Percentiles rank a stretch among this genome's conserved stretches.
These are phyloP conservation scores for Lagria hirta DNA, from an alignment of 2,888 invertebrate species.

Conservation along the genomic window DNA sequence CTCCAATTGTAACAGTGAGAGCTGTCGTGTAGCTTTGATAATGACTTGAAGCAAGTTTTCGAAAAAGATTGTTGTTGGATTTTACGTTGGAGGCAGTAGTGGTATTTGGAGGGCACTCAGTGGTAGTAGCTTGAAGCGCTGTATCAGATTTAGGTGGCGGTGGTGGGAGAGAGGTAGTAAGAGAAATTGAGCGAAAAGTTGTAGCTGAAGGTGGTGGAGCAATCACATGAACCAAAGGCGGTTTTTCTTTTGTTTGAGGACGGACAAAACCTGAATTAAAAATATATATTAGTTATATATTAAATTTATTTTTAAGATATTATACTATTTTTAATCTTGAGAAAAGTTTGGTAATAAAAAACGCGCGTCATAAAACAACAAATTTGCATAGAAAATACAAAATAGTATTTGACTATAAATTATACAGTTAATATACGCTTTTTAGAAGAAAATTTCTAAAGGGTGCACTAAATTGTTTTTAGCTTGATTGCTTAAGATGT, in stretches of 20 bases:
- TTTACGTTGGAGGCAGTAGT: slow-evolving; percentile 53
- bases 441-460: too few relatives aligned
- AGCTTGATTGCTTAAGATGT: too few relatives aligned
- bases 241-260: slow-evolving; percentile 70
- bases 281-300: slow-evolving; percentile 11
- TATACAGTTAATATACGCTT: too few relatives aligned
- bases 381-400: too few relatives aligned
- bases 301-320: too few relatives aligned
- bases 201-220: slow-evolving; percentile 52
- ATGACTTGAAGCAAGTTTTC: slow-evolving; percentile 77
- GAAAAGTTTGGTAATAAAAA: too few relatives aligned
- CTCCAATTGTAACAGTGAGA: slow-evolving; percentile 82
- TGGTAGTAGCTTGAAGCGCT: slow-evolving; percentile 59
- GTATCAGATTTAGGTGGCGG: slow-evolving; percentile 58
- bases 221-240: slow-evolving; percentile 62
- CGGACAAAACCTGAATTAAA: slow-evolving; percentile 74
- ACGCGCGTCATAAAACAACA: too few relatives aligned
- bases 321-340: too few relatives aligned
- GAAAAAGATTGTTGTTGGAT: slow-evolving; percentile 67
- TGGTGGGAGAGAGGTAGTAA: slow-evolving; percentile 54
- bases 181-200: slow-evolving; percentile 40
- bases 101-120: slow-evolving; percentile 73
- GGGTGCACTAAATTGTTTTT: too few relatives aligned
- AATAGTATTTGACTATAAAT: too few relatives aligned
- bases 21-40: slow-evolving; percentile 89